A percentile compares a stretch with the other conserved stretches of the same genome.
phyloP scores from a whole-genome alignment of 92 coral and sea anemone genomes.

The Heliopora coerulea region DNA sequence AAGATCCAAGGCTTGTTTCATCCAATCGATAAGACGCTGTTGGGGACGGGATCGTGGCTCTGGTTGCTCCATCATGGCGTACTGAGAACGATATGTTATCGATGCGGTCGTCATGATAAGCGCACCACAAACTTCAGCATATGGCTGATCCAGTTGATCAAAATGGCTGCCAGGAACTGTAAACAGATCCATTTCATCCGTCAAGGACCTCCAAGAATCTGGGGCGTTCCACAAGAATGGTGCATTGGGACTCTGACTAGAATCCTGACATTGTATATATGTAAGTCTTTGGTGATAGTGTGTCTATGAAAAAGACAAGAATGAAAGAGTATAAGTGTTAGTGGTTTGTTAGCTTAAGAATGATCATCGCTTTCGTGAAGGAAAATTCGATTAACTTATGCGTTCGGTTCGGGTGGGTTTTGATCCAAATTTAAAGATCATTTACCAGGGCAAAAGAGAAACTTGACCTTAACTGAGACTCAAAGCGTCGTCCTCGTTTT shows the following conservation, averaged over 20 bases:
- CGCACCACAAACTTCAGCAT: conserved; percentile 57
- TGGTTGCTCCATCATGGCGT: not conserved
- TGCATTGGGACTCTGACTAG: conserved; percentile 31
- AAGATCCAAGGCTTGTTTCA: not conserved
- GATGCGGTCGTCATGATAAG: conserved; percentile 58
- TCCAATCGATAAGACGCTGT: conserved; percentile 7
- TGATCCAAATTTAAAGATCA: too few species aligned
- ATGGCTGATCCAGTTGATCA: conserved; percentile 57
- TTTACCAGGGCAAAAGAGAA: too few species aligned
- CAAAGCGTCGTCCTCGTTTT: too few species aligned
- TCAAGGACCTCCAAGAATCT: conserved; percentile 61
- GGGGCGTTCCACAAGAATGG: conserved; percentile 20
- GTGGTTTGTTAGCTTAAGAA: too few species aligned
- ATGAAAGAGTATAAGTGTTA: not conserved
- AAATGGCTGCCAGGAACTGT: conserved; percentile 68
- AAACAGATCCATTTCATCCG: conserved; percentile 53
- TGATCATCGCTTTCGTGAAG: too few species aligned
- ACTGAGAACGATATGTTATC: conserved; percentile 50
- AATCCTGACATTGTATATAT: conserved; percentile 51
- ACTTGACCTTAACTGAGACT: too few species aligned
- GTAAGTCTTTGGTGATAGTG: conserved; percentile 57
- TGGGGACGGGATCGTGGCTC: conserved; percentile 5
- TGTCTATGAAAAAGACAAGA: conserved; percentile 33
- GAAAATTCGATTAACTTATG: too few species aligned
- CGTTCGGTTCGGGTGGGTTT: too few species aligned